Evolutionary conservation across 64 coral and sea anemone species (phyloP).

Genomic region (Montipora efflorescens): DNA sequence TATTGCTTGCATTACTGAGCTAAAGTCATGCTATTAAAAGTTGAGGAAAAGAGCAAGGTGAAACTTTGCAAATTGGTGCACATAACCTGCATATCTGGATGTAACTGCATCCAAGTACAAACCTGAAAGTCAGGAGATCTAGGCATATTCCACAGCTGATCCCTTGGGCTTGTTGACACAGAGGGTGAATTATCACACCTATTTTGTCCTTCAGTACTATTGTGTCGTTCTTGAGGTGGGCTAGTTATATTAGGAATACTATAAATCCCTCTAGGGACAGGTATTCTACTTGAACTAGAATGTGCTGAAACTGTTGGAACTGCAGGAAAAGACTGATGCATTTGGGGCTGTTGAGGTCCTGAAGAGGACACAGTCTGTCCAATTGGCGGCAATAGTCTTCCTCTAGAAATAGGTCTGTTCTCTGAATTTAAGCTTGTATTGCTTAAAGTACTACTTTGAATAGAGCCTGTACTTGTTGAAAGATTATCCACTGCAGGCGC

Average conservation of each 20-base stretch:
- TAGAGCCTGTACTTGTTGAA: neutral
- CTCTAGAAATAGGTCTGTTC: constrained; percentile 28
- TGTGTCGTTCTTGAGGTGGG: neutral
- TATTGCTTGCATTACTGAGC: too few species aligned
- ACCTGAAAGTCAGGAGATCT: constrained; percentile 13
- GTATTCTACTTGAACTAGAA: neutral
- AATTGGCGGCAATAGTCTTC: constrained; percentile 24
- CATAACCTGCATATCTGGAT: too few species aligned
- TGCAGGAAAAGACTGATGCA: neutral
- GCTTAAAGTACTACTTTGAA: constrained; percentile 9
- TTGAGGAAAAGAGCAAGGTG: too few species aligned
- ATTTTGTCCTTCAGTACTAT: neutral
- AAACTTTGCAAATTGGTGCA: too few species aligned
- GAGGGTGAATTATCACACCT: neutral
- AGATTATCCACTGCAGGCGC: neutral
- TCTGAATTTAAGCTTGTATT: constrained; percentile 1
- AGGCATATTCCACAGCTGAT: constrained; percentile 35
- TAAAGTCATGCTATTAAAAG: too few species aligned
- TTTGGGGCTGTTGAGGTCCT: constrained; percentile 3
- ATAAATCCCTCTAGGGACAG: constrained; percentile 2
- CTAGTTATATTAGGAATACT: neutral
- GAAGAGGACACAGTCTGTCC: constrained; percentile 1
- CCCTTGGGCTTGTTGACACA: neutral
- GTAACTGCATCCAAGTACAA: neutral
- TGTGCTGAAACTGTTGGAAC: neutral